Conservation (phyloP, 1,140 invertebrate genomes). For the Trichoplusia ni region DNA sequence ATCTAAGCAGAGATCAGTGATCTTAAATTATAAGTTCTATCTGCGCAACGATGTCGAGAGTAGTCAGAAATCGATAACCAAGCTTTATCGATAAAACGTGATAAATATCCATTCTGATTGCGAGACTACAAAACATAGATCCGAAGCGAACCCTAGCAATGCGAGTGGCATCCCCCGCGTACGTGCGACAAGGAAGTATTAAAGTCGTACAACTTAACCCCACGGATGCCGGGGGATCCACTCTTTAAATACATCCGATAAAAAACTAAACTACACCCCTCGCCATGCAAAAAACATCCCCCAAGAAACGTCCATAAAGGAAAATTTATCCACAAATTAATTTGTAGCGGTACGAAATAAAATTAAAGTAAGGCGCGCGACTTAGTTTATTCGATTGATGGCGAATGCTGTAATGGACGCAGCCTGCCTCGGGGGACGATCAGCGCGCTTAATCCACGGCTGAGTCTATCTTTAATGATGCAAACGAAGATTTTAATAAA, state of each 20-base stretch:
- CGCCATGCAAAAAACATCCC: slow-evolving; percentile 52
- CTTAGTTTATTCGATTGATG: slow-evolving; percentile 22
- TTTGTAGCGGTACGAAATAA: slow-evolving; percentile 67
- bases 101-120: slow-evolving; percentile 24
- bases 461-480: neutral
- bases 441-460: neutral
- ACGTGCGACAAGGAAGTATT: slow-evolving; percentile 73
- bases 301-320: slow-evolving; percentile 70
- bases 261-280: slow-evolving; percentile 72
- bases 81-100: slow-evolving; percentile 7
- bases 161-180: slow-evolving; percentile 13
- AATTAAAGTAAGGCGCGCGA: slow-evolving; percentile 57
- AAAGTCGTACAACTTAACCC: slow-evolving; percentile 70
- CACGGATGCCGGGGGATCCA: slow-evolving; percentile 39
- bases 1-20: too few relatives aligned
- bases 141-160: slow-evolving; percentile 6
- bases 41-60: too few relatives aligned
- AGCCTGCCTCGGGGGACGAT: neutral
- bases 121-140: slow-evolving; percentile 7
- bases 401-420: neutral
- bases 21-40: too few relatives aligned
- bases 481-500: neutral
- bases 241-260: slow-evolving; percentile 76
- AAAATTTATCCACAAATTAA: slow-evolving; percentile 80
- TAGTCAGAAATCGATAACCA: neutral